Percentiles rank a stretch among this genome's conserved stretches.
Evolutionary conservation across 2,113 vertebrate species (phyloP).

Genomic region (Hypanus sabinus): DNA sequence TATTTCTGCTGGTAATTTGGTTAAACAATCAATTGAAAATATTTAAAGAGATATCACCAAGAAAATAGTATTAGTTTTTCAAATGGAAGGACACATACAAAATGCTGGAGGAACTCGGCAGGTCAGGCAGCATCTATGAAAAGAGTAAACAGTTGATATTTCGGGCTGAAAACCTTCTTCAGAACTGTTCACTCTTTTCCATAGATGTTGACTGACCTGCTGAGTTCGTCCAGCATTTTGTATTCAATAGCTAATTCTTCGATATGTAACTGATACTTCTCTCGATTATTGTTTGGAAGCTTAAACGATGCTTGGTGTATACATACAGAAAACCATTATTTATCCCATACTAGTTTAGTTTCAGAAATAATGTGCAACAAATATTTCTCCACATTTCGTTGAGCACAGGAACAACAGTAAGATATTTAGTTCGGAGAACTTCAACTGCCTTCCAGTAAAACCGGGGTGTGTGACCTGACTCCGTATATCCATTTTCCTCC

Average conservation of each 20-base stretch:
- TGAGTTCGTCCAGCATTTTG: no score
- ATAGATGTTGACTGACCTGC: no score
- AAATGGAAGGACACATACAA: neutral
- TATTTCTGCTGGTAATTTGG: neutral
- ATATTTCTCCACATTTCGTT: neutral
- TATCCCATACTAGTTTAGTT: neutral
- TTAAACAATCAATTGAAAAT: neutral
- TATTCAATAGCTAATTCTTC: neutral
- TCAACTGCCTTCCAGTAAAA: no score
- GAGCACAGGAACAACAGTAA: no score
- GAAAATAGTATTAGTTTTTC: neutral
- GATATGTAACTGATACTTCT: neutral
- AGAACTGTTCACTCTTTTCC: no score
- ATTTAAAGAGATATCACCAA: neutral
- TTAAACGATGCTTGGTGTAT: neutral
- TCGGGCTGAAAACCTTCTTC: no score
- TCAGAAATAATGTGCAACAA: neutral
- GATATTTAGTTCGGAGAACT: no score
- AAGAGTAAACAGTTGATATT: neutral
- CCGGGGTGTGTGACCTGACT: no score
- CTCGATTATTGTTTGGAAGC: neutral
- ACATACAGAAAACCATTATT: neutral
- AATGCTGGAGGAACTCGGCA: no score
- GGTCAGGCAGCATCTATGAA: no score
- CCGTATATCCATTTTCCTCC: no score